phyloP scores from a whole-genome alignment of 2,113 vertebrate genomes.

The Ciconia stormi region DNA sequence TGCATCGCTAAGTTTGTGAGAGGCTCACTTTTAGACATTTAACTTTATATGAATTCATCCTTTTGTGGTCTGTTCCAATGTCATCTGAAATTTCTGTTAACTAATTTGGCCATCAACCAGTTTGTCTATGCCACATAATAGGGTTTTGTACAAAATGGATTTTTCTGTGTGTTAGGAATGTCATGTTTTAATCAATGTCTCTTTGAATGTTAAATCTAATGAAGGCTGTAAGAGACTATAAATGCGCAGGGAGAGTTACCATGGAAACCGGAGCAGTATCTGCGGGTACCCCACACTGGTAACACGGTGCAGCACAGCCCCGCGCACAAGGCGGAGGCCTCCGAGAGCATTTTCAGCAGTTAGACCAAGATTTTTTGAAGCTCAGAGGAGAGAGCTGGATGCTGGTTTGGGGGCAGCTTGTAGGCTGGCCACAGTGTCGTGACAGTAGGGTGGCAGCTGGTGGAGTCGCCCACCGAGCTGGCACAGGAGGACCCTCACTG shows the following conservation, averaged over 20 bases:
- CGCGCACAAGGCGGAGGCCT: neutral
- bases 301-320: neutral
- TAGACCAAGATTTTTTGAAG: neutral
- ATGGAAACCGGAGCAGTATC: conserved; percentile 69
- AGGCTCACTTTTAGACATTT: neutral
- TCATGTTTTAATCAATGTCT: conserved; percentile 80
- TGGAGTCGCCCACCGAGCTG: neutral
- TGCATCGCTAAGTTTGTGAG: neutral
- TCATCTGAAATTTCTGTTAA: conserved; percentile 71
- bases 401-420: neutral
- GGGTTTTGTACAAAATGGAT: conserved; percentile 68
- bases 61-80: conserved; percentile 57
- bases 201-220: conserved; percentile 71
- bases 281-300: neutral
- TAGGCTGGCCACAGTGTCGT: neutral
- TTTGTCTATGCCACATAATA: conserved; percentile 65
- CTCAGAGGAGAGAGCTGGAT: neutral
- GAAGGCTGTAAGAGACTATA: conserved; percentile 73
- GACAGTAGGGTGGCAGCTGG: neutral
- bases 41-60: neutral
- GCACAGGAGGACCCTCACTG: neutral
- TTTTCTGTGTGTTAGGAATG: conserved; percentile 68
- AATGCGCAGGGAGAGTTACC: conserved; percentile 67
- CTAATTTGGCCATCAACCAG: conserved; percentile 75
- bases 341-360: neutral